Evolutionary conservation across 2,113 vertebrate species (phyloP).

Genomic region (Tyrannus savana): DNA sequence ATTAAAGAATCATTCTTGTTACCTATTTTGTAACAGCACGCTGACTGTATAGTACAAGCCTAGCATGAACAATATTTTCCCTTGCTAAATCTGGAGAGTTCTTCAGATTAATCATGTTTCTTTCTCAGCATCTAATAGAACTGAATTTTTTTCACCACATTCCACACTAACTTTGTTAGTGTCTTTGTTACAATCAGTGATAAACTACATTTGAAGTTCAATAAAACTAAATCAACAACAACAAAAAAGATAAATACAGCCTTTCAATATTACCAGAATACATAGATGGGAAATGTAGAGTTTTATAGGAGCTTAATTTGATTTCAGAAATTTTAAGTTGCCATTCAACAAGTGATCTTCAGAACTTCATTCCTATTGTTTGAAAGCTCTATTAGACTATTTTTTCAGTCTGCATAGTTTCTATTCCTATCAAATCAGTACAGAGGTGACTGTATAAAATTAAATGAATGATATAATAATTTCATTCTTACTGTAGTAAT

Average conservation of each 20-base stretch:
- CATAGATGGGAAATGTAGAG: neutral
- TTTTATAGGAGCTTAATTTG: neutral
- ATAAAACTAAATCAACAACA: neutral
- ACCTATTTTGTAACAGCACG: neutral
- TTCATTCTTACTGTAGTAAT: neutral
- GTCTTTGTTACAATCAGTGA: neutral
- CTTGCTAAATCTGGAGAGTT: neutral
- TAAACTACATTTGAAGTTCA: neutral
- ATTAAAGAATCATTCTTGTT: neutral
- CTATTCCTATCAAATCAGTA: neutral
- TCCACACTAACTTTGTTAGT: neutral
- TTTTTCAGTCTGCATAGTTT: neutral
- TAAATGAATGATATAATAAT: neutral
- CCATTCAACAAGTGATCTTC: neutral
- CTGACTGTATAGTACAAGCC: neutral
- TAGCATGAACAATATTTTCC: neutral
- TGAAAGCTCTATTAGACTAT: neutral
- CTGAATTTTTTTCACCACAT: neutral
- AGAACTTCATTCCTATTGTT: neutral
- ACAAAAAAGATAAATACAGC: neutral
- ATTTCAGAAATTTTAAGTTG: neutral
- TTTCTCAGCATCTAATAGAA: neutral
- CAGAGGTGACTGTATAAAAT: neutral
- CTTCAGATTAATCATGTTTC: neutral
- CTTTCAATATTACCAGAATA: neutral